Evolutionary conservation across 2,888 invertebrate genomes (phyloP), one percentile per base, ranked within the genome.

Genomic region (Cylindroiulus punctatus): DNA sequence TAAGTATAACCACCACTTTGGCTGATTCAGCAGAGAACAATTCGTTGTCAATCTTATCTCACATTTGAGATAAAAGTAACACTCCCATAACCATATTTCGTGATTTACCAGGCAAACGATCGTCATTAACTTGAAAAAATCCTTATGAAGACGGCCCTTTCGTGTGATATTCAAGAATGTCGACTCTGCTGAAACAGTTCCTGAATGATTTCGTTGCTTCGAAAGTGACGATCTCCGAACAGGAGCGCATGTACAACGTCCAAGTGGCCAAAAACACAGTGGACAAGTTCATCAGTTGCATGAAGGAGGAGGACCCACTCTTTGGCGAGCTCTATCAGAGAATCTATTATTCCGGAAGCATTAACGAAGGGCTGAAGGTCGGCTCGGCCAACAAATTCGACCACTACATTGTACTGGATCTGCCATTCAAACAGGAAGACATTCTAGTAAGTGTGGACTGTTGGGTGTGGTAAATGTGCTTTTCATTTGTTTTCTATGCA

Each of bases 371-470:
- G 44, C 57, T 88, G n/a, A 87, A 88, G n/a, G 84, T 88, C 12
- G 83, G 82, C n/a, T 30, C 44, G 14, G 87, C 88, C 5, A 86
- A 87, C 86, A 88, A 88, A 87, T 88, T 87, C 86, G 88, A 88
- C 85, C 81, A 88, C 8, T 88, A 88, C 86, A n/a, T 88, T 12
- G 52, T 88, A 57, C 83, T 88, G n/a, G 85, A 88, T 19, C 36
- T 88, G 17, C 88, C 88, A n/a, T 88, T 88, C 47, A 87, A 84
- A 40, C 30, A n/a, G 30, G 22, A 8, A 32, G 81, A 81, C 30
- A 0, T 81, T 14, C 81, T 22, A 26, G 81, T 81, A 81, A 81
- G 22, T 47, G n/a, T n/a, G n/a, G n/a, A n/a, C n/a, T n/a, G n/a
- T n/a, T n/a, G n/a, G n/a, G n/a, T n/a, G n/a, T n/a, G n/a, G n/a